Evolutionary conservation across 2,888 invertebrate genomes (phyloP), one percentile per base, ranked within the genome.

Genomic region (Zygothrica quintamaculata): DNA sequence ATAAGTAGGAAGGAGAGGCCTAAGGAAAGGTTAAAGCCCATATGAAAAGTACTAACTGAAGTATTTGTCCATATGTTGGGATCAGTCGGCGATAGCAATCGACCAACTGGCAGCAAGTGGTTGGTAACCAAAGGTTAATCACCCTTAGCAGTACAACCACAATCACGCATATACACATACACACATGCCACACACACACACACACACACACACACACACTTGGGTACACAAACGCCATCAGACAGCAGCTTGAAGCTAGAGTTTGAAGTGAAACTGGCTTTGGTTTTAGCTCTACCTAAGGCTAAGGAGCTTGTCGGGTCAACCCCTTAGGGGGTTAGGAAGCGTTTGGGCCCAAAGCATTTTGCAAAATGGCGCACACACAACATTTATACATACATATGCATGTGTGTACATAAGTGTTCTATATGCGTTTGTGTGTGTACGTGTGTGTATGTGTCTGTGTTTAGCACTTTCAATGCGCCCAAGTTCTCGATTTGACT

Each of bases 401-500:
- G 36, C 25, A 12, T 29, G 47, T 46, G 11, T 47, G 15, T 22
- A 12, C 44, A 37, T 47, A 22, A 22, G 18, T 22, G 5, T n/a
- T n/a, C n/a, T n/a, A n/a, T n/a, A n/a, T n/a, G n/a, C n/a, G n/a
- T n/a, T n/a, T n/a, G n/a, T n/a, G n/a, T n/a, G n/a, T 2, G 5
- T 3, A 22, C 2, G 18, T 3, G 16, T 31, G 34, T 9, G 33
- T 37, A 48, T 46, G 34, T 58, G 51, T 46, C 29, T 58, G 51
- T 31, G 39, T 46, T 62, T 71, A 65, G 82, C 69, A 85, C 79
- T 85, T 73, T 81, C 47, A 56, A 64, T 62, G 64, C 62, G 64
- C 58, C 67, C 72, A 86, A 81, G 84, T 79, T 76, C 74, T 86
- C 80, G 86, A 81, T 86, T 79, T 84, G 84, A 86, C 84, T 81